phyloP scores from a whole-genome alignment of 2,888 invertebrate genomes.

The Ariolimax columbianus region DNA sequence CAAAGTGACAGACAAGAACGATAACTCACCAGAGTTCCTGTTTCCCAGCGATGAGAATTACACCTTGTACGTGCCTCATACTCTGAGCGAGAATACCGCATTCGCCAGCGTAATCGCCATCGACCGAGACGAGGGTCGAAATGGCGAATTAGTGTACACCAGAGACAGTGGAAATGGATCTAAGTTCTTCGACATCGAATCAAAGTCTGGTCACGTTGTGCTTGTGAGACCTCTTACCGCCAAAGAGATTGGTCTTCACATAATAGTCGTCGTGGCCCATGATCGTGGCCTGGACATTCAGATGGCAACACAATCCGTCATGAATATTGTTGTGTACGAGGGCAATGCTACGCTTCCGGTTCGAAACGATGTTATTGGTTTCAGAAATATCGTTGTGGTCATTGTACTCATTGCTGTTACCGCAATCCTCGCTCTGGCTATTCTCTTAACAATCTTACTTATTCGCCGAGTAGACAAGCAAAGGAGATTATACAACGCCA shows the following conservation, averaged over 20 bases:
- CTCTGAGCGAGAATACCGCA: slow-evolving; percentile 47
- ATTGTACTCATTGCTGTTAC: slow-evolving; percentile 61
- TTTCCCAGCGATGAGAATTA: slow-evolving; percentile 61
- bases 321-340: slow-evolving; percentile 55
- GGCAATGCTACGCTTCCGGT: slow-evolving; percentile 49
- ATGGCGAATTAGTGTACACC: slow-evolving; percentile 45
- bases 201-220: slow-evolving; percentile 50
- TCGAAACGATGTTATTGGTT: slow-evolving; percentile 30
- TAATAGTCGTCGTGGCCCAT: slow-evolving; percentile 46
- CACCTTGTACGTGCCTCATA: slow-evolving; percentile 59
- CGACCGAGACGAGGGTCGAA: slow-evolving; percentile 52
- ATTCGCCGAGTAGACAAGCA: slow-evolving; percentile 58
- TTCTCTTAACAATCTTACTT: slow-evolving; percentile 58
- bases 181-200: slow-evolving; percentile 49
- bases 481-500: slow-evolving; percentile 55
- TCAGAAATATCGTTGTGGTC: slow-evolving; percentile 60
- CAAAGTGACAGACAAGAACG: slow-evolving; percentile 66
- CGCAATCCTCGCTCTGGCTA: slow-evolving; percentile 57
- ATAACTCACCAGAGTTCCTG: slow-evolving; percentile 62
- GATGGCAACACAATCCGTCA: slow-evolving; percentile 51
- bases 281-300: slow-evolving; percentile 49
- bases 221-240: slow-evolving; percentile 46
- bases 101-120: slow-evolving; percentile 43
- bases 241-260: slow-evolving; percentile 49
- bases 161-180: slow-evolving; percentile 53